Percentiles rank a stretch among this genome's conserved stretches.
Conservation (phyloP, 2,888 invertebrate genomes). For the Anoplius nigerrimus region DNA sequence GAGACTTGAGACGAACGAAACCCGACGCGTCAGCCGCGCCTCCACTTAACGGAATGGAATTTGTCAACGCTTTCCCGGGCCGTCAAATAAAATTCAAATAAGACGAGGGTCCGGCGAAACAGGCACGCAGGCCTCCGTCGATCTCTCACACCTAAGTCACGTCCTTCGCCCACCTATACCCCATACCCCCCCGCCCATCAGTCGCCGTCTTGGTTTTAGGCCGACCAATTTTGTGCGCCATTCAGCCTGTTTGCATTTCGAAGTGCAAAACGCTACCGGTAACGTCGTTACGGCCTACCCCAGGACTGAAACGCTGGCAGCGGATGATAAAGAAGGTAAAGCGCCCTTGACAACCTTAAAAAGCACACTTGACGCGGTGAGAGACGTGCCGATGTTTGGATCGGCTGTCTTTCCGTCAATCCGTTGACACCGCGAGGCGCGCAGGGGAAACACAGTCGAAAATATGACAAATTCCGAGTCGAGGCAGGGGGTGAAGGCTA, state of each 20-base stretch:
- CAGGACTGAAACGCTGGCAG: not conserved
- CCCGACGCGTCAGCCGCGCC: slow-evolving; percentile 55
- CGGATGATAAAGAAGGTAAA: not conserved
- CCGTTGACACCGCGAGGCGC: no score
- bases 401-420: no score
- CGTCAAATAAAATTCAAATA: slow-evolving; percentile 67
- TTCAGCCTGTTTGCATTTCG: slow-evolving; percentile 10
- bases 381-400: no score
- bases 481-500: no score
- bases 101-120: slow-evolving; percentile 47
- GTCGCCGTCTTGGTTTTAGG: slow-evolving; percentile 4
- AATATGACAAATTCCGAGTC: no score
- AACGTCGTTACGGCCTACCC: no score
- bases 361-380: no score
- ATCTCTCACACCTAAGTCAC: not conserved
- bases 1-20: slow-evolving; percentile 54
- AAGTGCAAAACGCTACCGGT: not conserved
- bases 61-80: slow-evolving; percentile 59
- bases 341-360: no score
- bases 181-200: not conserved
- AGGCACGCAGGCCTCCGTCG: not conserved
- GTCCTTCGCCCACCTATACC: not conserved
- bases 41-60: slow-evolving; percentile 66
- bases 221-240: slow-evolving; percentile 27
- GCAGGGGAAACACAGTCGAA: no score